Evolutionary conservation across 2,113 vertebrate genomes (phyloP).

Genomic region (Sceloporus tristichus): DNA sequence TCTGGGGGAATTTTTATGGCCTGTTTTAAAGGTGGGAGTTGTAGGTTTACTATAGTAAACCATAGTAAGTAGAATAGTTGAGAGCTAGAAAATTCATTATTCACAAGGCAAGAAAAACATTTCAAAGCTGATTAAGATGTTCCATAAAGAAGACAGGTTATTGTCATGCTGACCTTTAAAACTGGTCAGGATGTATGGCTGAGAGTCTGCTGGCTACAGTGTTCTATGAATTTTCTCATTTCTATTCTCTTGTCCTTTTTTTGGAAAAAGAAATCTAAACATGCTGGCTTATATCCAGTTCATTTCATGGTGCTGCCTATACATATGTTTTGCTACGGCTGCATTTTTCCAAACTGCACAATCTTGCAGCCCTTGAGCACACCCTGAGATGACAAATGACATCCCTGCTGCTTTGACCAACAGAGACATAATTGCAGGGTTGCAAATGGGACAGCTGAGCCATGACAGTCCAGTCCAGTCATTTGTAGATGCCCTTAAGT

Average conservation of each 20-base stretch:
- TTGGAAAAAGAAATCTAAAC: constrained; percentile 16
- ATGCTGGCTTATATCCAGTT: constrained; percentile 62
- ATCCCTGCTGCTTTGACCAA: constrained; percentile 63
- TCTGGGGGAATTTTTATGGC: not conserved
- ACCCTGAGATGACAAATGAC: constrained; percentile 69
- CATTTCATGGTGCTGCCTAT: constrained; percentile 71
- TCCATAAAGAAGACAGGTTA: constrained; percentile 58
- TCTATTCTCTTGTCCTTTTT: constrained; percentile 51
- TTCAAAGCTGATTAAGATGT: constrained; percentile 61
- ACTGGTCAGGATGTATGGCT: constrained; percentile 56
- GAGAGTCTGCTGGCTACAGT: constrained; percentile 48
- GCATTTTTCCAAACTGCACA: constrained; percentile 72
- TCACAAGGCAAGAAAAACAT: constrained; percentile 39
- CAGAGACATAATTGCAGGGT: constrained; percentile 63
- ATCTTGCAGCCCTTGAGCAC: constrained; percentile 63
- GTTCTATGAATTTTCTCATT: constrained; percentile 61
- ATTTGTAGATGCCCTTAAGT: constrained; percentile 42
- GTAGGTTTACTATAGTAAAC: constrained; percentile 3
- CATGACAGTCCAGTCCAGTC: accelerated
- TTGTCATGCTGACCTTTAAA: constrained; percentile 71
- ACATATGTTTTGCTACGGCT: constrained; percentile 68
- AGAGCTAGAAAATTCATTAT: constrained; percentile 49
- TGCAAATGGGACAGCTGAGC: constrained; percentile 50
- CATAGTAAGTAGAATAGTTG: constrained; percentile 5
- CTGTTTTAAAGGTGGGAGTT: constrained; percentile 29